A percentile compares a stretch with the other conserved stretches of the same genome.
Conservation (phyloP, 1,140 invertebrate genomes). For the Polypedilum pembai region DNA sequence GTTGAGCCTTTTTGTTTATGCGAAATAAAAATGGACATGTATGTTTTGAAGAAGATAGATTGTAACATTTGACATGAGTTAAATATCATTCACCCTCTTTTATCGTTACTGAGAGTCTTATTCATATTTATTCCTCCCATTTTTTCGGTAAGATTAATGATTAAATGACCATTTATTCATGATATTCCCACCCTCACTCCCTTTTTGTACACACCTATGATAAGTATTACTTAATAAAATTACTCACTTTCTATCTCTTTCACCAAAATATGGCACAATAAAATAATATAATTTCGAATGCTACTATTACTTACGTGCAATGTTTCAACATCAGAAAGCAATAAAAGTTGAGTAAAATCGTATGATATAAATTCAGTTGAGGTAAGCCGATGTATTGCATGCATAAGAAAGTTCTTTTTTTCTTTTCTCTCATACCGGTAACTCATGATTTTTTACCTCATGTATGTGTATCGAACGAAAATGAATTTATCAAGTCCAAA, state of each 20-base stretch:
- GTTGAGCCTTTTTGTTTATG: not conserved
- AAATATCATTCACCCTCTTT: constrained; percentile 18
- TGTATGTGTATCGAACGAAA: not conserved
- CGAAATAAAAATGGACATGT: not conserved
- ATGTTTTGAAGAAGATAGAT: constrained; percentile 12
- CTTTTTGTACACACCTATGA: too few relatives aligned
- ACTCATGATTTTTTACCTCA: not conserved
- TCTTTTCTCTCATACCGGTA: not conserved
- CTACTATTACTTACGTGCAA: not conserved
- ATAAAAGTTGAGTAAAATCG: not conserved
- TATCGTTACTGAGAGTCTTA: not conserved
- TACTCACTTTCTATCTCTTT: too few relatives aligned
- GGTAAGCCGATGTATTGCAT: not conserved
- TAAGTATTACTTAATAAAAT: too few relatives aligned
- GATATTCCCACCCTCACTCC: not conserved
- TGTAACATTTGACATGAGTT: not conserved
- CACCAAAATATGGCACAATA: not conserved
- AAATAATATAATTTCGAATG: not conserved
- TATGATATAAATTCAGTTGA: constrained; percentile 26
- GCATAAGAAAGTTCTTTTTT: not conserved
- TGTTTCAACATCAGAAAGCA: not conserved
- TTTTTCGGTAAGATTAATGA: constrained; percentile 10
- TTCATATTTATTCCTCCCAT: not conserved
- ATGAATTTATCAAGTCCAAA: not conserved
- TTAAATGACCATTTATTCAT: constrained; percentile 19